These are phyloP conservation scores for Dugesia japonica DNA, from an alignment of 2,888 invertebrate species.

Conservation along the genomic window DNA sequence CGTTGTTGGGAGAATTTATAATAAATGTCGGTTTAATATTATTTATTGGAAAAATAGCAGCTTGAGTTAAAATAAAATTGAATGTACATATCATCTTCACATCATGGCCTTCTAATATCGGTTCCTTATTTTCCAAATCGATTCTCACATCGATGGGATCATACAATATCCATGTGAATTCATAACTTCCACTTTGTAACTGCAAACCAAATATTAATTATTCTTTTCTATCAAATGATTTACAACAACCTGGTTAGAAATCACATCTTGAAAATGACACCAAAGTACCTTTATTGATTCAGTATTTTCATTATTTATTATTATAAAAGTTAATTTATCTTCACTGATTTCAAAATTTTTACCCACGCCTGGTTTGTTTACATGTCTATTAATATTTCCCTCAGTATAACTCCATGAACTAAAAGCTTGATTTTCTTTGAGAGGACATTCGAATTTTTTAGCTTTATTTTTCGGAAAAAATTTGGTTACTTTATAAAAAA, in stretches of 20 bases:
- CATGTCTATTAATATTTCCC: not conserved
- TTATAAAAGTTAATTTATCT: not conserved
- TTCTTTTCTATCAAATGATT: too few species aligned
- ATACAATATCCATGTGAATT: not conserved
- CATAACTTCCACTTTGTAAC: not conserved
- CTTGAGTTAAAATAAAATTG: not conserved
- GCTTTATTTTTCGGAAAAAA: not conserved
- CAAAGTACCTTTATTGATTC: not conserved
- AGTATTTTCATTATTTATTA: not conserved
- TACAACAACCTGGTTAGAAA: not conserved
- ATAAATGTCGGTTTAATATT: too few species aligned
- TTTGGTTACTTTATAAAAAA: not conserved
- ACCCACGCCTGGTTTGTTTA: not conserved
- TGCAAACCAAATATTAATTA: too few species aligned
- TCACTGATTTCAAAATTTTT: not conserved
- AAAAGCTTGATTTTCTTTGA: not conserved
- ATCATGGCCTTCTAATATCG: not conserved
- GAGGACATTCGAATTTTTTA: not conserved
- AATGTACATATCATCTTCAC: not conserved
- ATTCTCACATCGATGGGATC: not conserved
- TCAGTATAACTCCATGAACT: not conserved
- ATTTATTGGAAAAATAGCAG: not conserved
- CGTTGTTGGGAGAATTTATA: too few species aligned
- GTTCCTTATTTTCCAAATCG: not conserved
- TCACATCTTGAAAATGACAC: not conserved